Conservation (phyloP, 2,797 vertebrate genomes). For the Anguilla obscura region DNA sequence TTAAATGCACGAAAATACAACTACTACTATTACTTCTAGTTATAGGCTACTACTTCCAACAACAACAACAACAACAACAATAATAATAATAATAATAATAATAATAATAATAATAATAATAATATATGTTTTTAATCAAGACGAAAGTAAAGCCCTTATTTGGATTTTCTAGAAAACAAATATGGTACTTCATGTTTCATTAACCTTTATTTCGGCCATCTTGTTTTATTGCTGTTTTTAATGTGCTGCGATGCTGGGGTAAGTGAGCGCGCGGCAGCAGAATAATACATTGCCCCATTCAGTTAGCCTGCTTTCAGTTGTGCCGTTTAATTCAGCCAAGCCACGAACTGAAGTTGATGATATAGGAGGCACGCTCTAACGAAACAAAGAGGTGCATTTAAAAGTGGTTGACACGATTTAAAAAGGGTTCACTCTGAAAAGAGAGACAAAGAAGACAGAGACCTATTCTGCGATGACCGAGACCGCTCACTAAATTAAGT, state of each 20-base stretch:
- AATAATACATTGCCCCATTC: conserved; percentile 47
- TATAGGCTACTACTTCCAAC: too few relatives aligned
- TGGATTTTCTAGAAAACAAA: neutral
- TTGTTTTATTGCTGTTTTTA: conserved; percentile 29
- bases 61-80: too few relatives aligned
- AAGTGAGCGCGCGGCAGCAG: conserved; percentile 28
- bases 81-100: too few relatives aligned
- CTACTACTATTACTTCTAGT: too few relatives aligned
- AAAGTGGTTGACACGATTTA: conserved; percentile 53
- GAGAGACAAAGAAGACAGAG: conserved; percentile 49
- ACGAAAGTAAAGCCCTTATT: neutral
- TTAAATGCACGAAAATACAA: too few relatives aligned
- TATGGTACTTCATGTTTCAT: neutral
- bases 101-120: too few relatives aligned
- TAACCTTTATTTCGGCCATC: conserved; percentile 25
- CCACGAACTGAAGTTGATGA: conserved; percentile 52
- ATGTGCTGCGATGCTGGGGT: conserved; percentile 30
- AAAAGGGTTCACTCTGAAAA: conserved; percentile 51
- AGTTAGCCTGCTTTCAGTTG: conserved; percentile 34
- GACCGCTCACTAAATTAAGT: conserved; percentile 54
- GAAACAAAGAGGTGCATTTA: conserved; percentile 50
- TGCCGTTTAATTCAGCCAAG: conserved; percentile 42
- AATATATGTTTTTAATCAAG: too few relatives aligned
- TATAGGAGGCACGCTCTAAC: conserved; percentile 50
- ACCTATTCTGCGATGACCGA: conserved; percentile 56